A percentile compares a stretch with the other conserved stretches of the same genome.
phyloP scores from a whole-genome alignment of 1,140 invertebrate genomes.

The Ooceraea biroi region DNA sequence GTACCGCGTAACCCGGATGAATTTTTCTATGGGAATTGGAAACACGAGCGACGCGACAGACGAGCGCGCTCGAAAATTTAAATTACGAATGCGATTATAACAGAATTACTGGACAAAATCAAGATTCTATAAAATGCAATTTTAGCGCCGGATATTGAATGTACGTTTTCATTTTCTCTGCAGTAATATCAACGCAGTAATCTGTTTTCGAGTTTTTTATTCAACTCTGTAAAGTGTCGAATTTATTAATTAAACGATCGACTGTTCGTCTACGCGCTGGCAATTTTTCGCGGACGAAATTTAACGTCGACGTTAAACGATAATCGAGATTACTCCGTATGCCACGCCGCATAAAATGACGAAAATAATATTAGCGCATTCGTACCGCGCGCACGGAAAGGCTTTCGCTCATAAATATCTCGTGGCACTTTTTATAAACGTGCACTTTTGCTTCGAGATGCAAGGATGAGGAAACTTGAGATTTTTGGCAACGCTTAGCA shows the following conservation, averaged over 20 bases:
- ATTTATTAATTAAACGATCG: conserved; percentile 49
- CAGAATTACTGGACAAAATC: conserved; percentile 43
- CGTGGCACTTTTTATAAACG: conserved; percentile 61
- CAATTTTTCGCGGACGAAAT: background rate
- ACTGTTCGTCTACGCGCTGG: background rate
- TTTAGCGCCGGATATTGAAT: conserved; percentile 48
- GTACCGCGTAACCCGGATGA: conserved; percentile 26
- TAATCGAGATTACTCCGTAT: background rate
- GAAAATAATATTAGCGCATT: conserved; percentile 20
- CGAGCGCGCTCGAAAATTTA: conserved; percentile 47
- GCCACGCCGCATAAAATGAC: background rate
- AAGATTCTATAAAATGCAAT: conserved; percentile 59
- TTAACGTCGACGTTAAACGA: background rate
- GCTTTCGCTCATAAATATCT: conserved; percentile 18
- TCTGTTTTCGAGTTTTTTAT: conserved; percentile 34
- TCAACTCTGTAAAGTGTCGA: conserved; percentile 23
- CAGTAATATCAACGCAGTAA: conserved; percentile 27
- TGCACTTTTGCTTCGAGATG: background rate
- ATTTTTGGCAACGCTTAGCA: conserved; percentile 69
- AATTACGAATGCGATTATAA: conserved; percentile 58
- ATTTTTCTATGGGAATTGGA: conserved; percentile 49
- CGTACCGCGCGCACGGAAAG: conserved; percentile 28
- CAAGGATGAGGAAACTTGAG: conserved; percentile 66
- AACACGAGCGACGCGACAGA: conserved; percentile 39
- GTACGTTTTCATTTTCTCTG: conserved; percentile 37